A percentile compares a stretch with the other conserved stretches of the same genome.
Conservation (phyloP, 2,113 vertebrate genomes). For the Collichthys lucidus region DNA sequence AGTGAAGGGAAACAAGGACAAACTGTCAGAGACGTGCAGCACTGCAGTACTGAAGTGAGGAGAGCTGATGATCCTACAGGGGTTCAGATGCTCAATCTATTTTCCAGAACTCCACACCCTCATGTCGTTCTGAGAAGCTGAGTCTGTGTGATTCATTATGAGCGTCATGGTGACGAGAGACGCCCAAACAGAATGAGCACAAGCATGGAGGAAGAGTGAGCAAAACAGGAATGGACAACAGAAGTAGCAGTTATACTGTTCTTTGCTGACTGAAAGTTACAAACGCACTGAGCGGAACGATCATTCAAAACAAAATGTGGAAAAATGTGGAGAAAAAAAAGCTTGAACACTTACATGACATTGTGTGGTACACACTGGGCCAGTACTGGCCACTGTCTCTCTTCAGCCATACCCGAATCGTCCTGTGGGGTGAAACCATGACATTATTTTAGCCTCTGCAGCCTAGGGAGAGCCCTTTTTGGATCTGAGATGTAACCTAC, state of each 20-base stretch:
- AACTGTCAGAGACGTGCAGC: slow-evolving; percentile 19
- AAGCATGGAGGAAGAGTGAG: neutral
- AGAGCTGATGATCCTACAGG: neutral
- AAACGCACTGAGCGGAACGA: neutral
- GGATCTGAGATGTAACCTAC: neutral
- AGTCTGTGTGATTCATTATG: neutral
- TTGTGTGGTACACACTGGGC: slow-evolving; percentile 95
- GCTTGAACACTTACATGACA: slow-evolving; percentile 88
- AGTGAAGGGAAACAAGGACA: slow-evolving; percentile 34
- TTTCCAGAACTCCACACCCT: neutral
- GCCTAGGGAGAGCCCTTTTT: neutral
- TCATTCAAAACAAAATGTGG: neutral
- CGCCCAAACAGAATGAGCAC: neutral
- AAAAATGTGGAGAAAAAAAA: neutral
- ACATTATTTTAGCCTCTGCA: neutral
- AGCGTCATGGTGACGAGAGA: neutral
- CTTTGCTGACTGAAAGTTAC: neutral
- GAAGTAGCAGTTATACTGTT: neutral
- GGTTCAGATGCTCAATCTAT: neutral
- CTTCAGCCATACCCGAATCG: slow-evolving; percentile 97
- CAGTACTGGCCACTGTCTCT: slow-evolving; percentile 98
- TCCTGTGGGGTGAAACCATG: slow-evolving; percentile 80
- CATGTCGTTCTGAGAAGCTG: neutral
- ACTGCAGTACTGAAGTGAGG: slow-evolving; percentile 4
- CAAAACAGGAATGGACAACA: slow-evolving; percentile 13